Conservation (phyloP, 1,140 invertebrate genomes). For the Cydia splendana region DNA sequence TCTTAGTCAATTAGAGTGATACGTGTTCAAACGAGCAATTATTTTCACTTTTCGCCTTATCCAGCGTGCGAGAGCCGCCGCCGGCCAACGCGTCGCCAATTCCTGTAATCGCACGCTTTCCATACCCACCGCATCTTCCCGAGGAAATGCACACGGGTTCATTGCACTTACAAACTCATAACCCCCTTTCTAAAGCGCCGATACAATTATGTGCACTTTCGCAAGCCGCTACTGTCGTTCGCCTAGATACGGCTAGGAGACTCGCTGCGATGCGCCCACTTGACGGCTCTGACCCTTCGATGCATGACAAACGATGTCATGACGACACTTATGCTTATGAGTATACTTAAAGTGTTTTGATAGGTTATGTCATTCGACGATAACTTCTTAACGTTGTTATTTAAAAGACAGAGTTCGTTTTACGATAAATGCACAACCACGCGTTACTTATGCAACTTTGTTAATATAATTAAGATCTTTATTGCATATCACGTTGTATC, state of each 20-base stretch:
- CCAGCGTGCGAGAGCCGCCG: constrained; percentile 56
- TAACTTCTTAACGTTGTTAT: not conserved
- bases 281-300: constrained; percentile 48
- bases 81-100: constrained; percentile 51
- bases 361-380: not conserved
- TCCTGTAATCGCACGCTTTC: constrained; percentile 75
- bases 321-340: constrained; percentile 7
- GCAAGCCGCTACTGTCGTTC: constrained; percentile 77
- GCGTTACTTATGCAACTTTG: too few relatives aligned
- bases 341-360: not conserved
- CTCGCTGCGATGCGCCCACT: constrained; percentile 67
- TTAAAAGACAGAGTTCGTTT: too few relatives aligned
- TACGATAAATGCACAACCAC: too few relatives aligned
- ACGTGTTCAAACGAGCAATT: constrained; percentile 35
- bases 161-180: constrained; percentile 79
- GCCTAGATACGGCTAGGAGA: constrained; percentile 78
- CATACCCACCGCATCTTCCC: constrained; percentile 71
- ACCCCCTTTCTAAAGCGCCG: constrained; percentile 79
- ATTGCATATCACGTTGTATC: too few relatives aligned
- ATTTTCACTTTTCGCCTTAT: constrained; percentile 75
- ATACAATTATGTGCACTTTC: constrained; percentile 80
- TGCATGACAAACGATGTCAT: constrained; percentile 11
- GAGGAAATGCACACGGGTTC: constrained; percentile 75
- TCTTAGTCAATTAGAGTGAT: not conserved
- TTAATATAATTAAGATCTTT: too few relatives aligned